Percentiles rank a stretch among this genome's conserved stretches.
Conservation (phyloP, 2,888 invertebrate species). For the Palloptera scutellata region DNA sequence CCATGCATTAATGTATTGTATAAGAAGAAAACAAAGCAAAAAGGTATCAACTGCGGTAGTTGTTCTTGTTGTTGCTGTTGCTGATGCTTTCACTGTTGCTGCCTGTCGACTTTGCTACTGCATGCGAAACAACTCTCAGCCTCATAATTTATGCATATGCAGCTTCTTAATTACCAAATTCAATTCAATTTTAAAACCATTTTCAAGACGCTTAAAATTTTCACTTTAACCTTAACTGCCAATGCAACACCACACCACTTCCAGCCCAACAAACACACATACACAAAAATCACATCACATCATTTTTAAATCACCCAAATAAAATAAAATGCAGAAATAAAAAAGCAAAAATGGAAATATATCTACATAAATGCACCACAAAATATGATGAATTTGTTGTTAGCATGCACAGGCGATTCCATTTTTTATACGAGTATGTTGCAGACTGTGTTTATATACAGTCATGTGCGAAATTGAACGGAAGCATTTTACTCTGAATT, state of each 20-base stretch:
- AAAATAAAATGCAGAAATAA: conserved; percentile 5
- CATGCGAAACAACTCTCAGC: background rate
- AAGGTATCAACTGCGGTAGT: background rate
- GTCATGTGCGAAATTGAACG: background rate
- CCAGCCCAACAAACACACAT: conserved; percentile 5
- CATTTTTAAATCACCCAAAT: conserved; percentile 11
- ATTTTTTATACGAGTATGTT: background rate
- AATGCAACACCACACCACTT: background rate
- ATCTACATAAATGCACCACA: conserved; percentile 28
- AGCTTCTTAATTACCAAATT: conserved; percentile 35
- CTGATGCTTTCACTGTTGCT: background rate
- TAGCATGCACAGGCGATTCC: conserved; percentile 42
- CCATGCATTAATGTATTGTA: too few species aligned
- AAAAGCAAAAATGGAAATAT: conserved; percentile 14
- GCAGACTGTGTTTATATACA: conserved; percentile 3
- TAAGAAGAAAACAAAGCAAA: too few species aligned
- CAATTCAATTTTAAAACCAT: conserved; percentile 36
- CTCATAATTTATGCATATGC: conserved; percentile 16
- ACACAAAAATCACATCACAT: conserved; percentile 13
- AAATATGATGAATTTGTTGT: conserved; percentile 45
- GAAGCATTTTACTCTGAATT: too few species aligned
- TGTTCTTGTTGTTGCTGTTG: too few species aligned
- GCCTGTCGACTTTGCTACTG: background rate
- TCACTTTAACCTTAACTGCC: conserved; percentile 29
- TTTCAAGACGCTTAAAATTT: conserved; percentile 33